A percentile compares a stretch with the other conserved stretches of the same genome.
phyloP scores from a whole-genome alignment of 2,113 vertebrate genomes.

The Poecilia latipinna region DNA sequence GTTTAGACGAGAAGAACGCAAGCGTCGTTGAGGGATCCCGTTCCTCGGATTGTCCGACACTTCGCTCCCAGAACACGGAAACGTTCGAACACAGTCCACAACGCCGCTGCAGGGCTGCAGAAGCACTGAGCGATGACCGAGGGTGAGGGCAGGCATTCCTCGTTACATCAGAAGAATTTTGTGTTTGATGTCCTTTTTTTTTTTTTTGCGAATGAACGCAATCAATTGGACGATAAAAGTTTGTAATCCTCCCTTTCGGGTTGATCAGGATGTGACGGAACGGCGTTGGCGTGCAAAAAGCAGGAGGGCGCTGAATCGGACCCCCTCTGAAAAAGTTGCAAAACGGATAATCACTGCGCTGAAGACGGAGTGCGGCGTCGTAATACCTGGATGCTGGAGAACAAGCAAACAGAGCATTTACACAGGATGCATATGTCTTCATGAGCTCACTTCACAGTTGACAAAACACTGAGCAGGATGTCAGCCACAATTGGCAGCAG shows the following conservation, averaged over 20 bases:
- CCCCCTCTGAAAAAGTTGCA: constrained; percentile 39
- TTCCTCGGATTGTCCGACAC: constrained; percentile 36
- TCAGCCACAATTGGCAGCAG: constrained; percentile 69
- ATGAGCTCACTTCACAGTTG: constrained; percentile 63
- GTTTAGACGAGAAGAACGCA: constrained; percentile 22
- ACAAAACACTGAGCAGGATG: constrained; percentile 69
- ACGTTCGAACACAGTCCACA: constrained; percentile 33
- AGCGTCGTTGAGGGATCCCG: constrained; percentile 21
- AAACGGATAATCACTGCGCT: constrained; percentile 12
- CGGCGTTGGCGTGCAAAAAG: constrained; percentile 23
- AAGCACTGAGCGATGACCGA: constrained; percentile 47
- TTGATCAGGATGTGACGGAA: constrained; percentile 39
- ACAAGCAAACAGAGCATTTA: constrained; percentile 28
- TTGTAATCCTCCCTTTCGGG: constrained; percentile 45
- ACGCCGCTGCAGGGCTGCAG: constrained; percentile 37
- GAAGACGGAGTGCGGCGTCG: background rate
- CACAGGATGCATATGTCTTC: constrained; percentile 51
- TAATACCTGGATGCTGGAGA: constrained; percentile 21
- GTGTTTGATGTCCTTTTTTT: constrained; percentile 32
- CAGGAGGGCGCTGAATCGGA: constrained; percentile 25
- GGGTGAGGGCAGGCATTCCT: constrained; percentile 23
- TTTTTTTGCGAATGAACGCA: constrained; percentile 39
- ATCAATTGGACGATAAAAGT: constrained; percentile 40
- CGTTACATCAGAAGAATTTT: constrained; percentile 38
- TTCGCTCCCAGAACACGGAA: constrained; percentile 38